Base-by-base conservation (phyloP, 2,888 invertebrate species). In the Herminia tarsipennalis region DNA sequence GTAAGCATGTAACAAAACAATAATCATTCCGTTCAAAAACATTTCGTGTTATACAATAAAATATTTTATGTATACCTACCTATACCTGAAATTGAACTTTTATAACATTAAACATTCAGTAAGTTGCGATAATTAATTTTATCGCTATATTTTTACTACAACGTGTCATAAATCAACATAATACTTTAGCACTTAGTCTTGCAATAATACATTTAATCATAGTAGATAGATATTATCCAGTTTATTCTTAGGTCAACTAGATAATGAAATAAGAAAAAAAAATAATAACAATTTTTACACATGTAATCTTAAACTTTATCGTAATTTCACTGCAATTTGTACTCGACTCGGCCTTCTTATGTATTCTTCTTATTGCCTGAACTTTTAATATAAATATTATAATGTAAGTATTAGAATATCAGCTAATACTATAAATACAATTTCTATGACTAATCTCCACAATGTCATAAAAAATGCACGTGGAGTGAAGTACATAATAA, bases 101-200 rank as follows among this genome's bases (percentile, higher is more conserved):
- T 8, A 47, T 41, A 45, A 49, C 40, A 46, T 37, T 27, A 34
- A 55, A 46, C 30, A 49, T 55, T 41, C 37, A 54, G 49, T 39
- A 50, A 51, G 40, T 47, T 36, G 34, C 37, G 36, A 28, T 47
- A 39, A 56, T 41, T 37, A 36, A 36, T 35, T 40, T 59, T 44
- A 52, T 47, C 56, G 34, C 16, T 58, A 54, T 48, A 41, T 48
- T 56, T 36, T 49, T 56, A 66, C 47, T 56, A 59, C 42, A 44
- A 46, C 49, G 40, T 39, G 44, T 36, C 56, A 53, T 67, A 66
- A 63, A 61, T 61, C 41, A 55, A 41, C 32, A 42, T 39, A 44
- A 34, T 34, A 56, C 22, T 49, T 39, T 20, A 41, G 10, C 34
- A 44, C 13, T 5, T 41, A 38, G 10, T 14, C 21, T 41, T 22